Evolutionary conservation across 92 coral and sea anemone species (phyloP).

Genomic region (Porites cylindrica): DNA sequence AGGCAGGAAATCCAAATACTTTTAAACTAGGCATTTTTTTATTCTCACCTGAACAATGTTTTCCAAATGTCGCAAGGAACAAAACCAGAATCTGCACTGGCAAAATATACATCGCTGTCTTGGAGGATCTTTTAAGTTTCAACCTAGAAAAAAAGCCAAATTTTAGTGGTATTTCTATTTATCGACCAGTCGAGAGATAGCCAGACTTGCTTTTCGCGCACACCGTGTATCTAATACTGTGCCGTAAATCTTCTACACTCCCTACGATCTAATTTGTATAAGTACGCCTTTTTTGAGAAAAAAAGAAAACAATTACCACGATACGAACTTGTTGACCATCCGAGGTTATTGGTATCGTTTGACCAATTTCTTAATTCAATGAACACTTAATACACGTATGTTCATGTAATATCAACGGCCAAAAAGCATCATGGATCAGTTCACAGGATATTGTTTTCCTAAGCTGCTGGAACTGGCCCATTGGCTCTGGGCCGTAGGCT

Average conservation of each 20-base stretch:
- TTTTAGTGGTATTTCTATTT: slow-evolving; percentile 17
- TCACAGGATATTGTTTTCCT: neutral
- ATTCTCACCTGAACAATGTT: slow-evolving; percentile 34
- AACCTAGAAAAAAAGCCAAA: slow-evolving; percentile 26
- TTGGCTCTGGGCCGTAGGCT: slow-evolving; percentile 7
- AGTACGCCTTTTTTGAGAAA: slow-evolving; percentile 4
- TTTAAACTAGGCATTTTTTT: neutral
- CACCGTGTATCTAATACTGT: neutral
- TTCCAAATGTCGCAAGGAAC: slow-evolving; percentile 36
- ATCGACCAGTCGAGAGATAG: neutral
- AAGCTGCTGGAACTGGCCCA: slow-evolving; percentile 14
- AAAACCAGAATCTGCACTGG: slow-evolving; percentile 19
- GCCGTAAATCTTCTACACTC: slow-evolving; percentile 10
- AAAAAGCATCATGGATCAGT: slow-evolving; percentile 21
- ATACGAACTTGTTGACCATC: slow-evolving; percentile 20
- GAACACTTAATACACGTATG: slow-evolving; percentile 6
- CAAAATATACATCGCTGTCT: slow-evolving; percentile 19
- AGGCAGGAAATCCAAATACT: slow-evolving; percentile 6
- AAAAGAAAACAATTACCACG: slow-evolving; percentile 29
- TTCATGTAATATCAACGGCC: slow-evolving; percentile 23
- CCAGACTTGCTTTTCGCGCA: neutral
- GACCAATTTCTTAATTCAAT: slow-evolving; percentile 4
- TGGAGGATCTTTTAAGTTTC: neutral
- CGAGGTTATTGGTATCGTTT: slow-evolving; percentile 34
- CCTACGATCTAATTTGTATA: neutral